These are phyloP conservation scores for Tipula lateralis DNA, from an alignment of 2,888 invertebrate species.

Conservation along the genomic window DNA sequence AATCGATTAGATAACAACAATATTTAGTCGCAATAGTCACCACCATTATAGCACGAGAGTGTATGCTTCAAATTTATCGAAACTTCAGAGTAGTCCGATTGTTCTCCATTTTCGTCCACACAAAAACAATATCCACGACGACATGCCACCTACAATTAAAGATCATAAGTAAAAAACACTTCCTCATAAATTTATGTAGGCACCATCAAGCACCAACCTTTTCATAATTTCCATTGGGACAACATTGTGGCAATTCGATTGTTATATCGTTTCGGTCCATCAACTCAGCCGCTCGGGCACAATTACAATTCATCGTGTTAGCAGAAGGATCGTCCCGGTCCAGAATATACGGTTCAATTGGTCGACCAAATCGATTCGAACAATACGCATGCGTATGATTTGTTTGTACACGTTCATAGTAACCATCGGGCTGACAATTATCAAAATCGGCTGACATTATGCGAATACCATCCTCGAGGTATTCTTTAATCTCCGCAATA, in stretches of 20 bases:
- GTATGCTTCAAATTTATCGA: not conserved
- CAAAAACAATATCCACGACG: slow-evolving; percentile 59
- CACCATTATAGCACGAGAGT: slow-evolving; percentile 26
- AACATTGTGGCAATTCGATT: slow-evolving; percentile 55
- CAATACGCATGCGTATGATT: slow-evolving; percentile 55
- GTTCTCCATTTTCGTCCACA: slow-evolving; percentile 58
- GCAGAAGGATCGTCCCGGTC: slow-evolving; percentile 47
- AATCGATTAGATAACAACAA: too few species aligned
- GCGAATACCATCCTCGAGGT: slow-evolving; percentile 41
- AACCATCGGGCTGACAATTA: slow-evolving; percentile 53
- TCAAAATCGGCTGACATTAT: slow-evolving; percentile 45
- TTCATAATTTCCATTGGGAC: slow-evolving; percentile 60
- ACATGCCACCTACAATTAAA: slow-evolving; percentile 47
- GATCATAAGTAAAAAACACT: too few species aligned
- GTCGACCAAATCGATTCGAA: slow-evolving; percentile 53
- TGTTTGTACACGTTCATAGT: slow-evolving; percentile 44
- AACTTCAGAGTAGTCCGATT: too few species aligned
- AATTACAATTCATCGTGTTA: slow-evolving; percentile 54
- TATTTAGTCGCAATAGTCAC: slow-evolving; percentile 24
- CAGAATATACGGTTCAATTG: slow-evolving; percentile 53
- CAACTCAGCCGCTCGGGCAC: slow-evolving; percentile 54
- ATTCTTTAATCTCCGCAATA: slow-evolving; percentile 41
- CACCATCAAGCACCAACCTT: slow-evolving; percentile 33
- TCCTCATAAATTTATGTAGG: not conserved
- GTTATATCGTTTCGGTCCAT: slow-evolving; percentile 46